Conservation (phyloP, 1,140 invertebrate species). For the Papilio dardanus region DNA sequence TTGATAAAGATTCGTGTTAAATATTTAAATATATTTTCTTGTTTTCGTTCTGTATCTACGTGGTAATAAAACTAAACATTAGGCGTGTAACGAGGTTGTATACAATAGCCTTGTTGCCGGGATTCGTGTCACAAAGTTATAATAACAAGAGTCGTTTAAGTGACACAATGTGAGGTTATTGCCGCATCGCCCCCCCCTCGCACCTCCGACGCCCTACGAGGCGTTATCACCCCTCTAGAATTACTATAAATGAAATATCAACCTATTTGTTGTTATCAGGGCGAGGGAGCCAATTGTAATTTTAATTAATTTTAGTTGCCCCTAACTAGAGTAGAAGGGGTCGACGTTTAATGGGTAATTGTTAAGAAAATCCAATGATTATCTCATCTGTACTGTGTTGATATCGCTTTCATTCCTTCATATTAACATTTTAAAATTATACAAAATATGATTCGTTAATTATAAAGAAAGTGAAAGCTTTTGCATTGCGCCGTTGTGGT, state of each 20-base stretch:
- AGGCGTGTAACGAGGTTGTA: not conserved
- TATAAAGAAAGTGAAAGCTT: no score
- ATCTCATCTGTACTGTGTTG: not conserved
- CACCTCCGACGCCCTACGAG: not conserved
- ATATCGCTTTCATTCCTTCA: not conserved
- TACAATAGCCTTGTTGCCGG: not conserved
- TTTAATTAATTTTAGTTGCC: conserved; percentile 30
- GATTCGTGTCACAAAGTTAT: conserved; percentile 13
- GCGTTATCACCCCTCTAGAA: not conserved
- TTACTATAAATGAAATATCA: conserved; percentile 10
- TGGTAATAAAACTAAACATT: not conserved
- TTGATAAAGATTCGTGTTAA: not conserved
- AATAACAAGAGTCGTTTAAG: conserved; percentile 20
- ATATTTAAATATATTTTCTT: not conserved
- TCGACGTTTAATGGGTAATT: not conserved
- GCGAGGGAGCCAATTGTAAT: not conserved
- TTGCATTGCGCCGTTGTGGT: no score
- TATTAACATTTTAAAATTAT: not conserved
- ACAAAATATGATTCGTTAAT: no score
- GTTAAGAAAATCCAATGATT: not conserved
- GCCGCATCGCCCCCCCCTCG: not conserved
- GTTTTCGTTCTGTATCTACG: not conserved
- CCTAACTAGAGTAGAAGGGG: conserved; percentile 10
- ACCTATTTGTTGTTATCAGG: conserved; percentile 11
- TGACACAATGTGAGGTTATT: not conserved